Evolutionary conservation across 2,888 invertebrate species (phyloP).

Genomic region (Ceriagrion tenellum): DNA sequence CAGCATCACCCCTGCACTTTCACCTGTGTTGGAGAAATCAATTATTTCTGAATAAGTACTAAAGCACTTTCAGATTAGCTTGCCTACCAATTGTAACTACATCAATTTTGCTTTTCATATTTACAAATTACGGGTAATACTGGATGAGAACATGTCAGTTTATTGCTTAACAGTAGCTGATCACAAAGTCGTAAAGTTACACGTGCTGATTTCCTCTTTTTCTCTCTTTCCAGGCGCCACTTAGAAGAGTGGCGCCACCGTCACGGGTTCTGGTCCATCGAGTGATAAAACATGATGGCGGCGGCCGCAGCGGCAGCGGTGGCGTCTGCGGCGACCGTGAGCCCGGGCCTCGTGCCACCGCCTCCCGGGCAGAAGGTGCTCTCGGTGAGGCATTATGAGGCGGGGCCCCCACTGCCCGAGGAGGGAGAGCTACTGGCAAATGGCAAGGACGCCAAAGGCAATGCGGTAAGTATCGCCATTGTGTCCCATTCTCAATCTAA

Average conservation of each 20-base stretch:
- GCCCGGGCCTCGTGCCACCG: slow-evolving; percentile 58
- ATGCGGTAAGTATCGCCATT: not conserved
- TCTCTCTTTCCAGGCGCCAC: slow-evolving; percentile 41
- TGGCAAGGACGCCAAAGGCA: slow-evolving; percentile 21
- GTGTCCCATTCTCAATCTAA: not conserved
- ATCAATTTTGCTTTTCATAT: too few relatives aligned
- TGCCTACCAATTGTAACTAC: too few relatives aligned
- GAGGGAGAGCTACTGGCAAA: slow-evolving; percentile 25
- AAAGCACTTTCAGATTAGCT: too few relatives aligned
- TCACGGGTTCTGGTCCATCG: slow-evolving; percentile 46
- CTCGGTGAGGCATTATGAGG: slow-evolving; percentile 77
- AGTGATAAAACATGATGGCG: slow-evolving; percentile 47
- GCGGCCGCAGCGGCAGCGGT: slow-evolving; percentile 55
- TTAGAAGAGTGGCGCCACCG: slow-evolving; percentile 49
- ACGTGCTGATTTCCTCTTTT: not conserved
- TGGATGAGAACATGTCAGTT: too few relatives aligned
- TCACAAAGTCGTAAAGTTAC: too few relatives aligned
- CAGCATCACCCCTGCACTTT: too few relatives aligned
- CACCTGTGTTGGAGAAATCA: too few relatives aligned
- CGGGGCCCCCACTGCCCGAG: slow-evolving; percentile 75
- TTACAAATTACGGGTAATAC: too few relatives aligned
- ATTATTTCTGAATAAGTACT: too few relatives aligned
- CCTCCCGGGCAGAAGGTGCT: slow-evolving; percentile 81
- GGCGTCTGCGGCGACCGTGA: slow-evolving; percentile 39
- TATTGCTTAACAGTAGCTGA: too few relatives aligned